Conservation (phyloP, 2,797 vertebrate species). For the Paratrypauchen microcephalus region DNA sequence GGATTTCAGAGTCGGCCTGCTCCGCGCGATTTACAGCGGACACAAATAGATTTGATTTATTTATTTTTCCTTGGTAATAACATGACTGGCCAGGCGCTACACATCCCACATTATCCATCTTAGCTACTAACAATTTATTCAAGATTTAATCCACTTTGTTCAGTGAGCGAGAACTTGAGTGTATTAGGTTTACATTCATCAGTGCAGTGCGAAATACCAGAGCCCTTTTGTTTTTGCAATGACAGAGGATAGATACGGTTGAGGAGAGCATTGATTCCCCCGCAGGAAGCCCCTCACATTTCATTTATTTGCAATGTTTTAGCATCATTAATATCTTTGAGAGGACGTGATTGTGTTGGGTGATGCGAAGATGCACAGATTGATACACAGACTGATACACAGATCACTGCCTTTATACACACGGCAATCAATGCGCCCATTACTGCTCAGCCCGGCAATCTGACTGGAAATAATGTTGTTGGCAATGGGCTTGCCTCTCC, state of each 20-base stretch:
- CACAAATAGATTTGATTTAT: constrained; percentile 9
- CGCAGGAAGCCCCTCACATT: constrained; percentile 21
- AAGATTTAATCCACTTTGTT: constrained; percentile 21
- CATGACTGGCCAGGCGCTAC: constrained; percentile 17
- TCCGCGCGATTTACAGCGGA: neutral
- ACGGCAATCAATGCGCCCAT: constrained; percentile 16
- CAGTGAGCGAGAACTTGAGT: constrained; percentile 25
- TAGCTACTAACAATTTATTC: constrained; percentile 10
- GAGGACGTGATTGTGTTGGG: constrained; percentile 27
- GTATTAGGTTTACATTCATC: constrained; percentile 35
- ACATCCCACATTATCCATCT: constrained; percentile 16
- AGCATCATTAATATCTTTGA: constrained; percentile 34
- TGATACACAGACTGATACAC: neutral
- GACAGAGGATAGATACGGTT: constrained; percentile 16
- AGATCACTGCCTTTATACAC: constrained; percentile 24
- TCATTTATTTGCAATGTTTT: constrained; percentile 35
- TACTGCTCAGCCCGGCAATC: neutral
- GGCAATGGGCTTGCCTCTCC: constrained; percentile 12
- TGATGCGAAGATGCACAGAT: constrained; percentile 18
- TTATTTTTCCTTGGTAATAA: constrained; percentile 11
- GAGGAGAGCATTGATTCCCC: constrained; percentile 29
- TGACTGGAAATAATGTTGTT: constrained; percentile 17
- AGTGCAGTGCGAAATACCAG: constrained; percentile 25
- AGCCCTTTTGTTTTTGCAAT: constrained; percentile 17
- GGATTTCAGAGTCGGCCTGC: neutral